These are phyloP conservation scores for Sphaerophoria rueppellii DNA, from an alignment of 2,888 invertebrate species.

Conservation along the genomic window DNA sequence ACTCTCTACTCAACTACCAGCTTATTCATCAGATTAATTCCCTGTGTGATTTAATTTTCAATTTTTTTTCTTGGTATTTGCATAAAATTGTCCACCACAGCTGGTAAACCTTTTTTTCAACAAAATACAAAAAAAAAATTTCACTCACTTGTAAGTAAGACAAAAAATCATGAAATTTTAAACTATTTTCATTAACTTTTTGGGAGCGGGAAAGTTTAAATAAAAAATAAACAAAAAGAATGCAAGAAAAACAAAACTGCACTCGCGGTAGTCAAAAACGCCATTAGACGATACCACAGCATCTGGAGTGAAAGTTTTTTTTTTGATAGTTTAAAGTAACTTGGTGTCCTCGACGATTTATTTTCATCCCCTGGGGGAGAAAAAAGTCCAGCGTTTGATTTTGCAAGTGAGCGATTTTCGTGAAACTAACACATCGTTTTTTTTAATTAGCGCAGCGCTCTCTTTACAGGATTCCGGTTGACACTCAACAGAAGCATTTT, in stretches of 20 bases:
- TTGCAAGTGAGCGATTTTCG: too few relatives aligned
- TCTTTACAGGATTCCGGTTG: too few relatives aligned
- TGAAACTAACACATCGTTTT: too few relatives aligned
- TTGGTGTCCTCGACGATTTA: neutral
- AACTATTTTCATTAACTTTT: slow-evolving; percentile 63
- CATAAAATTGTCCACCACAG: slow-evolving; percentile 55
- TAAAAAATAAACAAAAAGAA: too few relatives aligned
- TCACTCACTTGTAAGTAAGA: neutral
- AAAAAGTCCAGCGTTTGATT: too few relatives aligned
- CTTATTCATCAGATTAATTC: slow-evolving; percentile 57
- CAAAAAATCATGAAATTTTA: slow-evolving; percentile 37
- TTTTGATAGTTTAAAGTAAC: slow-evolving; percentile 46
- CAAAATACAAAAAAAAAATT: slow-evolving; percentile 36
- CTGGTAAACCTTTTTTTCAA: neutral
- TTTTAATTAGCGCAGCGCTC: too few relatives aligned
- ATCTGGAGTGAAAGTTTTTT: slow-evolving; percentile 60
- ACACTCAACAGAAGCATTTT: too few relatives aligned
- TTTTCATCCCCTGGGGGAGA: too few relatives aligned
- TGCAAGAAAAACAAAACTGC: slow-evolving; percentile 5
- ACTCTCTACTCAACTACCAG: slow-evolving; percentile 39
- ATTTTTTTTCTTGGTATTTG: slow-evolving; percentile 46
- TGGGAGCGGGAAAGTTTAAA: neutral
- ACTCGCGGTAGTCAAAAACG: slow-evolving; percentile 17
- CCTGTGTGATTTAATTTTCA: neutral
- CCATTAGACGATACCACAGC: slow-evolving; percentile 3